Percentiles rank a stretch among this genome's conserved stretches.
Evolutionary conservation across 2,113 vertebrate genomes (phyloP).

Genomic region (Bolborhynchus lineola): DNA sequence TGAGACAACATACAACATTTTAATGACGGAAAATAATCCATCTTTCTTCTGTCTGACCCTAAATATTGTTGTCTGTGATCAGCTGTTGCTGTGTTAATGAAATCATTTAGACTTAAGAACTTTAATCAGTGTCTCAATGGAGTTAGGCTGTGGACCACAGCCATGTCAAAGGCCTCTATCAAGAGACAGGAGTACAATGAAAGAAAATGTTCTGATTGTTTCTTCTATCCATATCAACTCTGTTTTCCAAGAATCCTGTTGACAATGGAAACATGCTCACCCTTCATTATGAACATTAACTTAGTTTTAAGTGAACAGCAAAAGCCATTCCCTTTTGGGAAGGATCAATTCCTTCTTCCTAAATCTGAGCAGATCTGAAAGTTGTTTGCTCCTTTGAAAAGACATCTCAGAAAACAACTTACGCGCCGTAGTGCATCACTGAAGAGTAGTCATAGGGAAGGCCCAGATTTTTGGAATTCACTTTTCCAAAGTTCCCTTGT

Average conservation of each 20-base stretch:
- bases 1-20: background rate
- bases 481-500: constrained; percentile 62
- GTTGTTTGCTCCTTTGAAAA: background rate
- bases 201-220: background rate
- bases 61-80: background rate
- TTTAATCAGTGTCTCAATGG: background rate
- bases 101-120: background rate
- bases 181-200: background rate
- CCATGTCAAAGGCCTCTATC: background rate
- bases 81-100: background rate
- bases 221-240: background rate
- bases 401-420: background rate
- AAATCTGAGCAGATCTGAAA: background rate
- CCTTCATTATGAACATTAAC: background rate
- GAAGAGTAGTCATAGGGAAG: constrained; percentile 71
- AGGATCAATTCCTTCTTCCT: background rate
- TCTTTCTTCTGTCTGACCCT: background rate
- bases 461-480: constrained; percentile 62
- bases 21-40: background rate
- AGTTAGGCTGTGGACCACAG: background rate
- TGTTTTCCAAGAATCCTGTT: background rate
- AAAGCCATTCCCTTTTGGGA: background rate
- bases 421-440: constrained; percentile 73
- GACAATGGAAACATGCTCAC: background rate
- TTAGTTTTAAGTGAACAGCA: background rate